Base-by-base conservation (phyloP, 2,113 vertebrate species). In the Psittacula cyanocephala region DNA sequence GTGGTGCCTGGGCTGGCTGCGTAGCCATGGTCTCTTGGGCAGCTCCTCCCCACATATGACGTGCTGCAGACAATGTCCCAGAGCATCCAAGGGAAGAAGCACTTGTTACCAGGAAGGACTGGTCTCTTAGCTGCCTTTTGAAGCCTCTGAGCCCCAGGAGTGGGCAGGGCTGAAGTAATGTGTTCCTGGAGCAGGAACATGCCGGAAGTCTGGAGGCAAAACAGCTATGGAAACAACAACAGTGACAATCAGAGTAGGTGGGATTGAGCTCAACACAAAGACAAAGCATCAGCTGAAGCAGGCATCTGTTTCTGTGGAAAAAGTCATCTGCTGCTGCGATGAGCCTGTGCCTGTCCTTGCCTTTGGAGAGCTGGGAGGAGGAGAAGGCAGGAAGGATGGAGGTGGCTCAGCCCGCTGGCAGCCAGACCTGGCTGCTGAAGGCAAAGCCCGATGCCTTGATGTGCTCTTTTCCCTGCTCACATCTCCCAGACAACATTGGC, bases 251-350 rank as follows among this genome's bases (percentile, higher is more conserved):
- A 47, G 50, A 68, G 78, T 75, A 95, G 89, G 86, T 81, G 91
- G 86, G 89, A 91, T 44, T 0, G 0, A 87, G 47, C 69, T 92
- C 39, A 22, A 39, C 39, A 84, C 76, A 84, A 81, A 78, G 92
- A 84, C 76, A 84, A 81, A 78, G 92, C 2, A 3, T 63, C 3
- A 0, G 37, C 67, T 4, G 25, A 81, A 82, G 59, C 46, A 69
- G 67, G 35, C 67, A 28, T 86, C 87, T 89, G 53, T 63, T 95
- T 93, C 91, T n/a, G 23, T 89, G 91, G 89, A 67, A 91, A 53
- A 92, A 80, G n/a, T 72, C 41, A 49, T 80, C 33, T 79, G 69
- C 29, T 65, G n/a, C 75, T 86, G 55, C 46, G 63, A 63, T 74
- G 84, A 92, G 70, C 19, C 50, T 11, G 13, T 4, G 18, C 25